These are phyloP conservation scores for Crematogaster levior DNA, from an alignment of 2,888 invertebrate genomes.

Conservation along the genomic window DNA sequence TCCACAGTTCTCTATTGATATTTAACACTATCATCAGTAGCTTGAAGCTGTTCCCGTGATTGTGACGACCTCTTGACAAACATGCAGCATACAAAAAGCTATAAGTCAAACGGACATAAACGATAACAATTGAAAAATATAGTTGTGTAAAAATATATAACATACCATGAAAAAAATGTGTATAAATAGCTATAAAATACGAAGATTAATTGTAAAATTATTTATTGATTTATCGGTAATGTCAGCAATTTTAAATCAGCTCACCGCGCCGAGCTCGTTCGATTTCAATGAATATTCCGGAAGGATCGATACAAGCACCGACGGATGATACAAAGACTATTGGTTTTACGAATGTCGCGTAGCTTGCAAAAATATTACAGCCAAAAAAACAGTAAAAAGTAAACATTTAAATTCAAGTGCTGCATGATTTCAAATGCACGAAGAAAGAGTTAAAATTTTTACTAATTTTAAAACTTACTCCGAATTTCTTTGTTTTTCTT, in stretches of 20 bases:
- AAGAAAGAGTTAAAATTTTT: neutral
- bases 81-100: neutral
- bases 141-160: neutral
- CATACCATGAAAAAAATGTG: neutral
- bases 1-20: neutral
- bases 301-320: neutral
- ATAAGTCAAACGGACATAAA: neutral
- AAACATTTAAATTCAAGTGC: neutral
- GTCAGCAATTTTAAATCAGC: neutral
- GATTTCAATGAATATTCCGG: neutral
- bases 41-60: neutral
- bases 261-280: neutral
- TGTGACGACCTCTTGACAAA: neutral
- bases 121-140: conserved; percentile 1
- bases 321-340: neutral
- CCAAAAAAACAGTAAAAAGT: neutral
- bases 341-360: neutral
- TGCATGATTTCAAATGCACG: neutral
- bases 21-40: neutral
- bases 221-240: neutral
- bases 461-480: neutral
- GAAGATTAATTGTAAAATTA: neutral
- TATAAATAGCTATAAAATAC: neutral
- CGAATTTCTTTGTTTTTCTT: neutral
- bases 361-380: neutral